Evolutionary conservation across 2,797 vertebrate species (phyloP).

Genomic region (Gambusia yucatana): DNA sequence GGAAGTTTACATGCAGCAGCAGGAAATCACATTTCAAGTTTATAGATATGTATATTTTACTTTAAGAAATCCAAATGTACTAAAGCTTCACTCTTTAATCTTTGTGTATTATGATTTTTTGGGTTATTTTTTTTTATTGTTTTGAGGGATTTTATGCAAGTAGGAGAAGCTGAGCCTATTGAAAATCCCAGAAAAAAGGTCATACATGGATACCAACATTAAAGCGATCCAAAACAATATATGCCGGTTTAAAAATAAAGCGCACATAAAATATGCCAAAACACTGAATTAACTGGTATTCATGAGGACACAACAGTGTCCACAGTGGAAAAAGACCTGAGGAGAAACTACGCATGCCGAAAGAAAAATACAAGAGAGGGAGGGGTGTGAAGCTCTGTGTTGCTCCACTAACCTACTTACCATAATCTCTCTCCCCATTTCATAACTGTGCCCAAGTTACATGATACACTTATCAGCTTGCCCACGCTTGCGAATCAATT

Average conservation of each 20-base stretch:
- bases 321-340: constrained; percentile 32
- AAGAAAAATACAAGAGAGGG: constrained; percentile 44
- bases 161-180: background rate
- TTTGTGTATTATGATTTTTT: background rate
- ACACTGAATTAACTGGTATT: constrained; percentile 3
- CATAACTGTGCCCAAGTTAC: constrained; percentile 80
- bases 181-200: constrained; percentile 12
- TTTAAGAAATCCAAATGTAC: constrained; percentile 26
- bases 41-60: constrained; percentile 47
- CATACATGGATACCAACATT: background rate
- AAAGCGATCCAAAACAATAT: constrained; percentile 7
- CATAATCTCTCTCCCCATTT: constrained; percentile 80
- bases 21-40: constrained; percentile 33
- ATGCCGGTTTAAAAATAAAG: background rate
- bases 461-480: constrained; percentile 66
- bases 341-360: constrained; percentile 49
- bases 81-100: background rate
- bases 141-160: constrained; percentile 1
- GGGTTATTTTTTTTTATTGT: background rate
- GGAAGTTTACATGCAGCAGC: constrained; percentile 63
- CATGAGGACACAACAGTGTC: constrained; percentile 31
- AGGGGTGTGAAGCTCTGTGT: constrained; percentile 64
- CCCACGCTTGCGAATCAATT: constrained; percentile 54
- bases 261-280: constrained; percentile 18
- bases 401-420: constrained; percentile 85